phyloP scores from a whole-genome alignment of 2,888 invertebrate species.

The Agrochola litura region DNA sequence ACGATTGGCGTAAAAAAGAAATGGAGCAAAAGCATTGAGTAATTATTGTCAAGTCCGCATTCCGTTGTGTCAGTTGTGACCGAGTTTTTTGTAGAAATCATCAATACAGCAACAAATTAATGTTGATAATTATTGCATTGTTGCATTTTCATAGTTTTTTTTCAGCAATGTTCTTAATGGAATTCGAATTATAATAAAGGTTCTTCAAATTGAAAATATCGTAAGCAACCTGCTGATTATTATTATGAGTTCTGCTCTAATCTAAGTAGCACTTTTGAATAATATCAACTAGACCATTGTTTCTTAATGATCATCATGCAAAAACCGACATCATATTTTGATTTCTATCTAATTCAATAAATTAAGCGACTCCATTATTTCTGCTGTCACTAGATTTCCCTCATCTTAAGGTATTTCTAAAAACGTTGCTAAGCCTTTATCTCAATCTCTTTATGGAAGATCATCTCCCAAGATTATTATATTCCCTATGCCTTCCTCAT shows the following conservation, averaged over 20 bases:
- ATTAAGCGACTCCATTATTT: background rate
- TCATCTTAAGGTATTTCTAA: background rate
- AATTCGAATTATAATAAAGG: background rate
- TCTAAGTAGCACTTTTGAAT: background rate
- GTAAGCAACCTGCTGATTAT: background rate
- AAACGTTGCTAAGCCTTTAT: conserved; percentile 6
- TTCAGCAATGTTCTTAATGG: background rate
- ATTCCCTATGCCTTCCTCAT: conserved; percentile 32
- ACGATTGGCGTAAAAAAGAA: conserved; percentile 59
- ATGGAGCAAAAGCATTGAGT: conserved; percentile 51
- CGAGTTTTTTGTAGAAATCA: conserved; percentile 2
- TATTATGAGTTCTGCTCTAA: background rate
- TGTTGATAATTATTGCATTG: background rate
- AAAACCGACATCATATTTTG: too few species aligned
- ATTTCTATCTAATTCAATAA: background rate
- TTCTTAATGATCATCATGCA: background rate
- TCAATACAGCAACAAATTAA: background rate
- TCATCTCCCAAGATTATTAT: conserved; percentile 51
- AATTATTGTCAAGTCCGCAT: conserved; percentile 45
- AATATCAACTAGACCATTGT: too few species aligned
- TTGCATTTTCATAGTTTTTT: background rate
- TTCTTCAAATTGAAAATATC: too few species aligned
- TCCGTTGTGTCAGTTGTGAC: conserved; percentile 23
- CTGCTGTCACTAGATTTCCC: background rate
- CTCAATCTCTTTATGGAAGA: conserved; percentile 30